Evolutionary conservation across 2,888 invertebrate species (phyloP).

Genomic region (Germaria angustata): DNA sequence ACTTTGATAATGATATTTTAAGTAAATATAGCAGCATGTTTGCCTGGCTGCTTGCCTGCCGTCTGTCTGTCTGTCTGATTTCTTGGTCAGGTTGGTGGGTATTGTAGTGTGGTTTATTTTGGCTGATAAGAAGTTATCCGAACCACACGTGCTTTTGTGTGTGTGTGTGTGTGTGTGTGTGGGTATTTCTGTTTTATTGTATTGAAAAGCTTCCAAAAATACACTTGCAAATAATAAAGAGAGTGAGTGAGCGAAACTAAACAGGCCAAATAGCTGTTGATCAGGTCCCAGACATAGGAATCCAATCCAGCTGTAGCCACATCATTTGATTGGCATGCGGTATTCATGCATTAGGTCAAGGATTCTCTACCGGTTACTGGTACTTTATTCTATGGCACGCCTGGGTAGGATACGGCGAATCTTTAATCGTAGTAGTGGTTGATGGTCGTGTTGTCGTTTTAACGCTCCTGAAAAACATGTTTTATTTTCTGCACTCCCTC

Average conservation of each 20-base stretch:
- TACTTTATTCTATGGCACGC: conserved; percentile 38
- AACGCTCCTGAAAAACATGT: conserved; percentile 65
- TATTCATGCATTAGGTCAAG: conserved; percentile 76
- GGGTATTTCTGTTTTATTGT: not conserved
- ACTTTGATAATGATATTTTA: conserved; percentile 64
- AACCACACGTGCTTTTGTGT: conserved; percentile 37
- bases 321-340: conserved; percentile 50
- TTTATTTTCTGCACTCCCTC: conserved; percentile 54
- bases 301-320: conserved; percentile 54
- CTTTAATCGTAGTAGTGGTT: conserved; percentile 37
- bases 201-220: conserved; percentile 13
- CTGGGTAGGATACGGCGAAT: not conserved
- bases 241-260: not conserved
- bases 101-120: conserved; percentile 24
- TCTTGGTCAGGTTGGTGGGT: not conserved
- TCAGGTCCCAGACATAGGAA: conserved; percentile 52
- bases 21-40: conserved; percentile 32
- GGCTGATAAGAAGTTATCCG: conserved; percentile 50
- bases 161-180: not conserved
- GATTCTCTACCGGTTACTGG: conserved; percentile 76
- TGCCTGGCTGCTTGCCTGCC: not conserved
- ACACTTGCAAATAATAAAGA: not conserved
- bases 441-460: conserved; percentile 39
- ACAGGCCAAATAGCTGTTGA: conserved; percentile 66
- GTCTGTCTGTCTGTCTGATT: conserved; percentile 19